Percentiles rank a stretch among this genome's conserved stretches.
These are phyloP conservation scores for Pachypanchax playfairii DNA, from an alignment of 2,113 vertebrate genomes.

Conservation along the genomic window DNA sequence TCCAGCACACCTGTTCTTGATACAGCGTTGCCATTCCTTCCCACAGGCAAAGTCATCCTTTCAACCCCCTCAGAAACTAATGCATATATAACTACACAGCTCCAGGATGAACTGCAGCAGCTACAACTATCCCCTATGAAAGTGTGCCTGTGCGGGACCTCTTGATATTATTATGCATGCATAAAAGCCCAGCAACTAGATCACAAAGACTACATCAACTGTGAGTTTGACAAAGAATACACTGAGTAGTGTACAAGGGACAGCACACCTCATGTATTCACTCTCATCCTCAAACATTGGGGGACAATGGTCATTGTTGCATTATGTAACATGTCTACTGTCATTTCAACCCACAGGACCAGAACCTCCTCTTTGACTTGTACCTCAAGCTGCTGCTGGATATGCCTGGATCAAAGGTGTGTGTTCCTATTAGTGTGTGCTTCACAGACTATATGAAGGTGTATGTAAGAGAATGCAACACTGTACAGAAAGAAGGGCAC, in stretches of 20 bases:
- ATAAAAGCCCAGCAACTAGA: constrained; percentile 29
- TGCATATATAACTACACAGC: constrained; percentile 69
- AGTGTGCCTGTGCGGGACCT: constrained; percentile 14
- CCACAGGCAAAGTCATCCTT: constrained; percentile 81
- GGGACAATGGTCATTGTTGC: constrained; percentile 66
- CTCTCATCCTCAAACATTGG: constrained; percentile 47
- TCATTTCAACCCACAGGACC: constrained; percentile 60
- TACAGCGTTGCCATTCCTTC: constrained; percentile 71
- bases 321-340: constrained; percentile 69
- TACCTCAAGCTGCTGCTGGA: constrained; percentile 46
- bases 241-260: constrained; percentile 32
- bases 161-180: constrained; percentile 40
- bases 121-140: constrained; percentile 36
- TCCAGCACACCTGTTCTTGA: constrained; percentile 70
- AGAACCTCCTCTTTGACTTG: constrained; percentile 52
- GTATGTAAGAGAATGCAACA: constrained; percentile 48
- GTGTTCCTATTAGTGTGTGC: constrained; percentile 24
- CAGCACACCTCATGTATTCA: constrained; percentile 38
- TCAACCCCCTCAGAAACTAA: constrained; percentile 71
- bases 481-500: constrained; percentile 42
- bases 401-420: constrained; percentile 52
- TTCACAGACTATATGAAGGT: constrained; percentile 33
- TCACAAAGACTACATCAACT: constrained; percentile 31
- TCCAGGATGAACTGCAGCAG: constrained; percentile 63
- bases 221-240: constrained; percentile 41